These are phyloP conservation scores for Macrochelys suwanniensis DNA, from an alignment of 2,797 vertebrate species.

Conservation along the genomic window DNA sequence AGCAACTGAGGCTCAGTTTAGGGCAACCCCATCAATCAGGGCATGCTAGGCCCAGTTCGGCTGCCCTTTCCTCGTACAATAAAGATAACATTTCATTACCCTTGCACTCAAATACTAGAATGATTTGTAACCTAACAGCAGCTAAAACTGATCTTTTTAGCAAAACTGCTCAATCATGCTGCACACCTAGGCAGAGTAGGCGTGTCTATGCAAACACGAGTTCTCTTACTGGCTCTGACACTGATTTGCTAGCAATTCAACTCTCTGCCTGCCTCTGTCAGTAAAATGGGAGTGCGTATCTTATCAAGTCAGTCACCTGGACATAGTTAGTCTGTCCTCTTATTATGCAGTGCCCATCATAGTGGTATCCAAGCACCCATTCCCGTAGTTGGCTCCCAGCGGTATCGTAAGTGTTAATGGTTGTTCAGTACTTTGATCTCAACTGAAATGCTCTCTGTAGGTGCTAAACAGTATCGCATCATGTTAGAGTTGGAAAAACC, in stretches of 20 bases:
- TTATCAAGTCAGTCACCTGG: neutral
- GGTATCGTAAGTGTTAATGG: neutral
- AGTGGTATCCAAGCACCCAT: neutral
- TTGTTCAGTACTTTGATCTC: conserved; percentile 27
- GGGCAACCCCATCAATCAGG: neutral
- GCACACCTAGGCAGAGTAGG: neutral
- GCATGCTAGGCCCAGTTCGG: neutral
- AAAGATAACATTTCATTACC: neutral
- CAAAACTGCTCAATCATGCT: neutral
- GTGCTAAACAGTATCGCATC: conserved; percentile 5
- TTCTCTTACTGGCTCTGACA: neutral
- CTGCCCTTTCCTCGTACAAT: neutral
- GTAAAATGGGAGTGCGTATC: accelerated
- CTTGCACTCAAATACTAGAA: neutral
- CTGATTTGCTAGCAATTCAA: neutral
- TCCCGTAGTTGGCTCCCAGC: neutral
- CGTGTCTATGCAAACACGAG: neutral
- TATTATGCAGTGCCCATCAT: neutral
- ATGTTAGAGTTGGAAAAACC: neutral
- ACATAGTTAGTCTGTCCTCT: neutral
- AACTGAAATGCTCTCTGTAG: neutral
- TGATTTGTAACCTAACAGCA: neutral
- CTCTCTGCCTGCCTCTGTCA: neutral
- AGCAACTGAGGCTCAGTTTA: neutral
- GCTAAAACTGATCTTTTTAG: neutral